Percentiles rank a stretch among this genome's conserved stretches.
Conservation (phyloP, 2,113 vertebrate genomes). For the Mola mola region DNA sequence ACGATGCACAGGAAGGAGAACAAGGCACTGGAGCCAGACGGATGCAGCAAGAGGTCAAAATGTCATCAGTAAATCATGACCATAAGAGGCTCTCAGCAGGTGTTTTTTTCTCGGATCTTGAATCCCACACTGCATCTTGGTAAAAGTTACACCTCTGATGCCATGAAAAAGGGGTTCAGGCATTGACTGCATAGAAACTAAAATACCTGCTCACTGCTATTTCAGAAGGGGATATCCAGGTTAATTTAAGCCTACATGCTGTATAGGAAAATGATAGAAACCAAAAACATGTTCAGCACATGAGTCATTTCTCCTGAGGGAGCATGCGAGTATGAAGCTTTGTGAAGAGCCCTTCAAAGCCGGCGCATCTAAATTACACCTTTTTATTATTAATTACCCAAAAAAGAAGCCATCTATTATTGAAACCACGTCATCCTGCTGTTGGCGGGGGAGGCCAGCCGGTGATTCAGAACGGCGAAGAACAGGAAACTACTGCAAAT, state of each 20-base stretch:
- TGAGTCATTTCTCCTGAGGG: slow-evolving; percentile 72
- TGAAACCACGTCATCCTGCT: slow-evolving; percentile 61
- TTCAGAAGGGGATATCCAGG: no score
- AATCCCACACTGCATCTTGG: slow-evolving; percentile 2
- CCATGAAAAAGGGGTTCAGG: background rate
- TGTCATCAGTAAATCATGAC: slow-evolving; percentile 37
- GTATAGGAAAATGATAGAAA: slow-evolving; percentile 44
- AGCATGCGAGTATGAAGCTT: slow-evolving; percentile 59
- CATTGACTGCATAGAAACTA: slow-evolving; percentile 4
- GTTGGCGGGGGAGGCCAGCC: slow-evolving; percentile 57
- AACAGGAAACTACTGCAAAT: slow-evolving; percentile 67
- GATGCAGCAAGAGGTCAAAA: slow-evolving; percentile 29
- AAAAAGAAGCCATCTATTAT: slow-evolving; percentile 73
- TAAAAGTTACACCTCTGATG: background rate
- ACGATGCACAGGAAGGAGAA: slow-evolving; percentile 38
- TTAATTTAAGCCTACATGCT: no score
- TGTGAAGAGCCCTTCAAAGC: slow-evolving; percentile 71
- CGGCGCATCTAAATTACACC: slow-evolving; percentile 74
- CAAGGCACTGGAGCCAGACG: slow-evolving; percentile 4
- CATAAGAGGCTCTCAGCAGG: slow-evolving; percentile 7
- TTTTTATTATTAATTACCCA: slow-evolving; percentile 76
- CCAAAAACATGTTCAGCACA: slow-evolving; percentile 28
- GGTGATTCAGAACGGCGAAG: slow-evolving; percentile 68
- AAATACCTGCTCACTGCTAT: slow-evolving; percentile 6
- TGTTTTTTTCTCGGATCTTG: slow-evolving; percentile 7